Base-by-base conservation (phyloP, 2,113 vertebrate species). In the Cinclus cinclus region DNA sequence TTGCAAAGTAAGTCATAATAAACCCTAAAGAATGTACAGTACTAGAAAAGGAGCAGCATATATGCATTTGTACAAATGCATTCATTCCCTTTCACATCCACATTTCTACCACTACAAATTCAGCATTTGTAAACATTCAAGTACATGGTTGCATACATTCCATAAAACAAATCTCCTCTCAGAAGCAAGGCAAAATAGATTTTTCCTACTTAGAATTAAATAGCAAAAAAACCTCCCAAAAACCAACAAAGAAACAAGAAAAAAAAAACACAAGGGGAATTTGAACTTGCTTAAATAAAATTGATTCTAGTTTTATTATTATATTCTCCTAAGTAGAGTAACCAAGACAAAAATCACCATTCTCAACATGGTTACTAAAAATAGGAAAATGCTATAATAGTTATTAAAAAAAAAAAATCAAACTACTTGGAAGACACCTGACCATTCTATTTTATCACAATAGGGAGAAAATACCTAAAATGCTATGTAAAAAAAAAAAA, bases 351-450 rank as follows among this genome's bases (percentile, higher is more conserved):
- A 93, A 73, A 13, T 23, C 35, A 55, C 19, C 19, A 52, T 41
- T 67, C 20, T 33, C 39, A 67, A 84, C 11, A 47, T 1, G 1
- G 12, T 33, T 74, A 55, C n/a, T 52, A 47, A 64, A 87, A 42
- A 3, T 0, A 3, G 9, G 14, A 55, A 83, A 95, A 68, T 9
- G 11, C 7, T 49, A 31, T 3, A 35, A 24, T 0, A 1, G 5
- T 12, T 74, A 42, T 15, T 15, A 63, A 52, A 20, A 41, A 25
- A 44, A 39, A 13, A 27, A 35, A 10, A 11, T 22, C 9, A 47
- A 44, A 39, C 42, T 78, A 62, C 56, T 77, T 55, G 22, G n/a
- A 91, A 70, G 58, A 49, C 9, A 23, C 11, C 18, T 73, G 11
- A 49, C 33, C 30, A 58, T 49, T 64, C 4, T 3, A 12, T 62